Percentiles rank a stretch among this genome's conserved stretches.
These are phyloP conservation scores for Alectura lathami DNA, from an alignment of 2,113 vertebrate species.

Conservation along the genomic window DNA sequence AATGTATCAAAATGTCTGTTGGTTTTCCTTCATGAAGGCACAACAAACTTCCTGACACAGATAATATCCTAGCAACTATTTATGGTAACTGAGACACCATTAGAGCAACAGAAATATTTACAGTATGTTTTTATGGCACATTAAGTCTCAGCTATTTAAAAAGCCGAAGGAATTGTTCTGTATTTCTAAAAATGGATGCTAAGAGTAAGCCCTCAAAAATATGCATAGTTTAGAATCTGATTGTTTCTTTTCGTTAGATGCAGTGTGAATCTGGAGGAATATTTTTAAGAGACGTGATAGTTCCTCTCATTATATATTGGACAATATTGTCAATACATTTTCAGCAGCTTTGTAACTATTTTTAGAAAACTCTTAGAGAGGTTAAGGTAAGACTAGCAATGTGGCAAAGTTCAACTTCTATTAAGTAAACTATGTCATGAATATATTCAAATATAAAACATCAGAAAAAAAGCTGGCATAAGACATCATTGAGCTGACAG, in stretches of 20 bases:
- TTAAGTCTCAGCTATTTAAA: constrained; percentile 17
- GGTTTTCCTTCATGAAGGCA: constrained; percentile 45
- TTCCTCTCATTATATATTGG: background rate
- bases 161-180: constrained; percentile 20
- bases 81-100: constrained; percentile 22
- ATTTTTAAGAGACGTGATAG: background rate
- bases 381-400: background rate
- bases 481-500: background rate
- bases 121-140: constrained; percentile 41
- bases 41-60: constrained; percentile 51
- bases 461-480: background rate
- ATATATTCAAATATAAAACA: background rate
- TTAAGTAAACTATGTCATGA: background rate
- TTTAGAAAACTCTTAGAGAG: background rate
- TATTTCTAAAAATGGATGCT: constrained; percentile 44
- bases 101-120: constrained; percentile 66
- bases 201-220: background rate
- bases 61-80: constrained; percentile 73
- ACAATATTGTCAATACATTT: background rate
- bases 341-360: background rate
- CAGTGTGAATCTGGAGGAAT: background rate
- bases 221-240: background rate
- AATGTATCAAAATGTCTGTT: constrained; percentile 31
- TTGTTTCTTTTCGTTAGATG: background rate
- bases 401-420: background rate